Base-by-base conservation (phyloP, 2,797 vertebrate species). In the Toxotes lorentzi region DNA sequence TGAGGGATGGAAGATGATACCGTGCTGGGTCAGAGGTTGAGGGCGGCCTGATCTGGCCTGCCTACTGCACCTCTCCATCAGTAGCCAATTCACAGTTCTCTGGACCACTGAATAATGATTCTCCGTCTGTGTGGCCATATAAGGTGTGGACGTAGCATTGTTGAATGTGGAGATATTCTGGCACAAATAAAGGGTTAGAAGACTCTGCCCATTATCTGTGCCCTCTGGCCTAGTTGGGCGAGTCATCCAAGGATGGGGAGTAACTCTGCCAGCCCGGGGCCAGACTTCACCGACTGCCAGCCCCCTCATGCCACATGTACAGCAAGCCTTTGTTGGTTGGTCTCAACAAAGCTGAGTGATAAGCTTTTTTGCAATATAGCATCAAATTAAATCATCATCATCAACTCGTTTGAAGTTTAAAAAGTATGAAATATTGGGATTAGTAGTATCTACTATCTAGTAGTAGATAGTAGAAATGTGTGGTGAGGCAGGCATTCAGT, bases 141-240 rank as follows among this genome's bases (percentile, higher is more conserved):
- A 81, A 87, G 89, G 82, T 71, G 82, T 11, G 76, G 82, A 76
- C 68, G 59, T 66, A 64, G 76, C 79, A 70, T 73, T 78, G 86
- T 73, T 69, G 84, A 90, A 76, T 69, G 71, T 64, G 73, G 82
- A 86, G 82, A 89, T 82, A 77, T 87, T 84, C 90, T 93, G 92
- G 93, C 93, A 92, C 86, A 73, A 75, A 78, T 23, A 53, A 68
- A 87, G 86, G 88, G 88, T 92, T 79, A 84, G 89, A 89, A 87
- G 86, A 77, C 84, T 90, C 81, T 90, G 91, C 93, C 92, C 91
- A 89, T 86, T 91, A 86, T 91, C 61, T 76, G 79, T 88, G 90
- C 87, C 91, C 91, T 92, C 87, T 92, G 92, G 91, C 91, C 91
- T 86, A 11, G 64, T 85, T 85, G 84, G 84, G 80, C 78, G 74